Percentiles rank a stretch among this genome's conserved stretches.
These are phyloP conservation scores for Sula dactylatra DNA, from an alignment of 2,113 vertebrate genomes.

Conservation along the genomic window DNA sequence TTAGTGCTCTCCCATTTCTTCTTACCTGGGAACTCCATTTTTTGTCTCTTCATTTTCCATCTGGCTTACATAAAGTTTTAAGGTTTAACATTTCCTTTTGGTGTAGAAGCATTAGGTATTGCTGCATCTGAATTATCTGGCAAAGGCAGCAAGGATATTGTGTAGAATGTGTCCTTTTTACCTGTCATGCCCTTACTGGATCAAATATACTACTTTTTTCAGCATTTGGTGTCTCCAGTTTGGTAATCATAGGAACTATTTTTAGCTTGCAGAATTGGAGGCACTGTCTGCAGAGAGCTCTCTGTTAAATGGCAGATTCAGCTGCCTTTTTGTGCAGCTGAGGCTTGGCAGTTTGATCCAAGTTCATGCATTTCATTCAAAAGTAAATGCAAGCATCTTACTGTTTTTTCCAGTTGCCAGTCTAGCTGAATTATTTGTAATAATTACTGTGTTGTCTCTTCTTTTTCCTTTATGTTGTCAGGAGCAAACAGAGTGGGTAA, in stretches of 20 bases:
- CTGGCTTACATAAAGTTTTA: neutral
- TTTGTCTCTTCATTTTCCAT: neutral
- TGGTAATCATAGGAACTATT: neutral
- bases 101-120: neutral
- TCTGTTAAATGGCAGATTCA: neutral
- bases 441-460: constrained; percentile 60
- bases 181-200: neutral
- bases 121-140: neutral
- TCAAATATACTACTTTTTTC: neutral
- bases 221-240: neutral
- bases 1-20: neutral
- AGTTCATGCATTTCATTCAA: constrained; percentile 3
- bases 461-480: constrained; percentile 75
- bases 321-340: neutral
- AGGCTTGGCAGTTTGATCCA: constrained; percentile 3
- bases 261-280: neutral
- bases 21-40: neutral
- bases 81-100: neutral
- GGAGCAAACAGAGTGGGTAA: constrained; percentile 87
- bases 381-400: constrained; percentile 1
- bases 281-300: neutral
- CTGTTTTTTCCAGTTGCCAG: constrained; percentile 11
- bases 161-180: neutral
- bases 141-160: neutral
- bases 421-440: constrained; percentile 35